phyloP scores from a whole-genome alignment of 2,113 vertebrate species.

The Typhlomys cinereus region DNA sequence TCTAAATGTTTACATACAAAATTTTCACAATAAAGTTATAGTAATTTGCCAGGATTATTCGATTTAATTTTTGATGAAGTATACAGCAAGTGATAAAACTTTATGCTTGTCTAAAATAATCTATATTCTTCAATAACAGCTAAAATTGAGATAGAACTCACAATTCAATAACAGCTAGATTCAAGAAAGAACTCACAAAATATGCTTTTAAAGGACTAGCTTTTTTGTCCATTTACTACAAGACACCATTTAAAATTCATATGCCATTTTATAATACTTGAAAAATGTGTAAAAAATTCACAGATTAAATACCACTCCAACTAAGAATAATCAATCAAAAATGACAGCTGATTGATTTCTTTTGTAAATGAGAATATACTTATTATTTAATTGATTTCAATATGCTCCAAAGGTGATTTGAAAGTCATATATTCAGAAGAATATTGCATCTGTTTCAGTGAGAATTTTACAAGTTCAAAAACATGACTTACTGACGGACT shows the following conservation, averaged over 20 bases:
- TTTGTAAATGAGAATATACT: slow-evolving; percentile 81
- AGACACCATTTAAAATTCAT: slow-evolving; percentile 77
- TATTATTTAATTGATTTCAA: slow-evolving; percentile 84
- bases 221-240: slow-evolving; percentile 74
- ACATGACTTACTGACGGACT: slow-evolving; percentile 66
- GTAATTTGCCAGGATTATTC: not conserved
- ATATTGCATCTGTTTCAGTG: slow-evolving; percentile 62
- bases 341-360: slow-evolving; percentile 84
- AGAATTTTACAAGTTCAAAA: slow-evolving; percentile 72
- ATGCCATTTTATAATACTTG: slow-evolving; percentile 76
- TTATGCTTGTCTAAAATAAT: slow-evolving; percentile 63
- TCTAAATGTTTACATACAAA: not conserved
- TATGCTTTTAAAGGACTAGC: not conserved
- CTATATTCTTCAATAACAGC: slow-evolving; percentile 71
- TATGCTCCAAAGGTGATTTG: slow-evolving; percentile 81
- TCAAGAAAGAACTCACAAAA: slow-evolving; percentile 67
- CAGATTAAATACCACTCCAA: slow-evolving; percentile 81
- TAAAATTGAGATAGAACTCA: slow-evolving; percentile 64
- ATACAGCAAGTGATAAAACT: slow-evolving; percentile 55
- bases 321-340: slow-evolving; percentile 84
- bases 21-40: slow-evolving; percentile 8
- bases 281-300: slow-evolving; percentile 84
- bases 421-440: slow-evolving; percentile 80
- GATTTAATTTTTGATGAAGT: slow-evolving; percentile 43
- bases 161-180: slow-evolving; percentile 73